phyloP scores from a whole-genome alignment of 2,113 vertebrate genomes.

The Hippocampus abdominalis region DNA sequence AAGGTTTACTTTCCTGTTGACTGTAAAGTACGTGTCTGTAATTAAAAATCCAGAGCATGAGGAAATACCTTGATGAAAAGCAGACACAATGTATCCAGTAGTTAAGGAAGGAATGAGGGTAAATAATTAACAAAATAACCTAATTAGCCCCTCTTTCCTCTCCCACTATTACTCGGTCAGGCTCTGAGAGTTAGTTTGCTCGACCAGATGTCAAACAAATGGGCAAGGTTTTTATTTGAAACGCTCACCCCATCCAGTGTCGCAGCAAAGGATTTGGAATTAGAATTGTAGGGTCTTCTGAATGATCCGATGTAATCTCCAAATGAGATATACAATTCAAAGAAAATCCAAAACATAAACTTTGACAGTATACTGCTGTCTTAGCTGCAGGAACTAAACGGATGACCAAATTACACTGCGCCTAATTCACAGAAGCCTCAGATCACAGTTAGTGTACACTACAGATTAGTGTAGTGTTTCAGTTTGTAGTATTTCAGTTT shows the following conservation, averaged over 20 bases:
- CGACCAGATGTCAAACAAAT: constrained; percentile 8
- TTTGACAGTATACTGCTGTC: not conserved
- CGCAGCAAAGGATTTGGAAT: not conserved
- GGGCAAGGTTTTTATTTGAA: not conserved
- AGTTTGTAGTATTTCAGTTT: not conserved
- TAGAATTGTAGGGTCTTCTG: not conserved
- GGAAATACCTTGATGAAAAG: constrained; percentile 25
- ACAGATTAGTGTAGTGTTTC: not conserved
- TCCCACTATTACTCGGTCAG: constrained; percentile 15
- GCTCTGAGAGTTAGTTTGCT: constrained; percentile 13
- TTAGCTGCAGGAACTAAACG: not conserved
- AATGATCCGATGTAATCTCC: not conserved
- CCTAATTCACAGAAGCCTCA: not conserved
- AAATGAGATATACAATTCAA: not conserved
- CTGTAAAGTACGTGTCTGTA: constrained; percentile 27
- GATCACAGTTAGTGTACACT: not conserved
- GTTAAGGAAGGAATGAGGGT: constrained; percentile 15
- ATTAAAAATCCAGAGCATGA: constrained; percentile 25
- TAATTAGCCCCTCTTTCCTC: constrained; percentile 21
- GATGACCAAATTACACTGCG: not conserved
- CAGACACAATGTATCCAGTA: constrained; percentile 9
- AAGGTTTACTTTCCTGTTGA: constrained; percentile 4
- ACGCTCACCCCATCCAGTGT: no score
- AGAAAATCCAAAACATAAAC: constrained; percentile 3
- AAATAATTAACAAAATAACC: constrained; percentile 15